These are phyloP conservation scores for Conger conger DNA, from an alignment of 2,113 vertebrate genomes.

Conservation along the genomic window DNA sequence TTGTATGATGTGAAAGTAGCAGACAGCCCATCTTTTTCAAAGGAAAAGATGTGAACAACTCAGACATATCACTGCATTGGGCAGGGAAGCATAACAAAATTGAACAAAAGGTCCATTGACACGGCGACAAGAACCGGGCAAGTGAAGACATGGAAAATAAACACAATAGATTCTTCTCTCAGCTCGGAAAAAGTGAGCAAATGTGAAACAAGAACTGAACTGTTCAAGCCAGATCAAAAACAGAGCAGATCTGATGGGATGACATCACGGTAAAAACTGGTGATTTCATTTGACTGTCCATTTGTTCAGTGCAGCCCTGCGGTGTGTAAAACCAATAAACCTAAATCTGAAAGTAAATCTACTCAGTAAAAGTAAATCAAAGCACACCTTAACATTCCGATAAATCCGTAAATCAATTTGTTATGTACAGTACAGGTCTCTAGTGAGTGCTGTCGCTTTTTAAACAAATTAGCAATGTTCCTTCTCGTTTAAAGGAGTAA, in stretches of 20 bases:
- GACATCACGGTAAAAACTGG: not conserved
- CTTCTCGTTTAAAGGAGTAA: too few relatives aligned
- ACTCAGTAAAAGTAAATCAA: too few relatives aligned
- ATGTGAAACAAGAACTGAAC: too few relatives aligned
- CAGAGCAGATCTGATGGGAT: not conserved
- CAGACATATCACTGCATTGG: not conserved
- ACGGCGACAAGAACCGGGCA: not conserved
- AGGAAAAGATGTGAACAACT: not conserved
- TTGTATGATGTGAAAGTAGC: not conserved
- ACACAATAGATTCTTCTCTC: not conserved
- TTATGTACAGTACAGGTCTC: too few relatives aligned
- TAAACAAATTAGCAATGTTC: too few relatives aligned
- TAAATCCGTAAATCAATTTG: too few relatives aligned
- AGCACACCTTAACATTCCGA: too few relatives aligned
- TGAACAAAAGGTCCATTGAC: not conserved
- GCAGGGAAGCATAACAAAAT: not conserved
- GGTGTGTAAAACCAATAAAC: not conserved
- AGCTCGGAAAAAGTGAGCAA: not conserved
- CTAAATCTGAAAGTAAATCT: too few relatives aligned
- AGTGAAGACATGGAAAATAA: not conserved
- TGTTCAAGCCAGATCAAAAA: too few relatives aligned
- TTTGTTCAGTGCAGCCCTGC: not conserved
- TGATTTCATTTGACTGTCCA: too few relatives aligned
- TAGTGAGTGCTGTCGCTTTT: too few relatives aligned
- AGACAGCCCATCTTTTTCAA: not conserved